A percentile compares a stretch with the other conserved stretches of the same genome.
phyloP scores from a whole-genome alignment of 2,888 invertebrate species.

The Thecophora atra region DNA sequence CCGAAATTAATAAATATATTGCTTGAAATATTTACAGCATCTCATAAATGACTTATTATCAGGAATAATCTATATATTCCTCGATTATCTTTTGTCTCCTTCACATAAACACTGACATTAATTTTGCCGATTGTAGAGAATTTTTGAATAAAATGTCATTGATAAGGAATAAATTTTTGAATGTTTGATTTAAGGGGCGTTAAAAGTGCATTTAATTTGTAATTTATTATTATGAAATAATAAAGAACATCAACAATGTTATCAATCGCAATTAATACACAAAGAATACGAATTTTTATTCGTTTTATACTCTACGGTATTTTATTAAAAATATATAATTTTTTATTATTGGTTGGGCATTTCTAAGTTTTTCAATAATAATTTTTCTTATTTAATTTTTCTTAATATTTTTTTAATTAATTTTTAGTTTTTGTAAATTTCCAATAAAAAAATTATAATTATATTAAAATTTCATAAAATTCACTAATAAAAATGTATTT shows the following conservation, averaged over 20 bases:
- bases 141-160: not conserved
- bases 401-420: too few relatives aligned
- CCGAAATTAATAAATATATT: too few relatives aligned
- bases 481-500: too few relatives aligned
- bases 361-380: not conserved
- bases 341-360: not conserved
- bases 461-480: too few relatives aligned
- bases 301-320: not conserved
- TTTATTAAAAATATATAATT: conserved; percentile 2
- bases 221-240: not conserved
- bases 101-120: too few relatives aligned
- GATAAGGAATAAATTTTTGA: not conserved
- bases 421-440: too few relatives aligned
- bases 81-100: too few relatives aligned
- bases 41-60: too few relatives aligned
- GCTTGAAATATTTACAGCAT: too few relatives aligned
- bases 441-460: too few relatives aligned
- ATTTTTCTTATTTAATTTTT: not conserved
- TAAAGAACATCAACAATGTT: not conserved
- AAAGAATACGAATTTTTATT: not conserved
- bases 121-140: not conserved
- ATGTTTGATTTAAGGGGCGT: conserved; percentile 5
- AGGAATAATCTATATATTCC: too few relatives aligned
- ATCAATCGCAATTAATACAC: conserved; percentile 3
- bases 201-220: not conserved